Conservation (phyloP, 2,888 invertebrate genomes). For the Acrobasis consociella region DNA sequence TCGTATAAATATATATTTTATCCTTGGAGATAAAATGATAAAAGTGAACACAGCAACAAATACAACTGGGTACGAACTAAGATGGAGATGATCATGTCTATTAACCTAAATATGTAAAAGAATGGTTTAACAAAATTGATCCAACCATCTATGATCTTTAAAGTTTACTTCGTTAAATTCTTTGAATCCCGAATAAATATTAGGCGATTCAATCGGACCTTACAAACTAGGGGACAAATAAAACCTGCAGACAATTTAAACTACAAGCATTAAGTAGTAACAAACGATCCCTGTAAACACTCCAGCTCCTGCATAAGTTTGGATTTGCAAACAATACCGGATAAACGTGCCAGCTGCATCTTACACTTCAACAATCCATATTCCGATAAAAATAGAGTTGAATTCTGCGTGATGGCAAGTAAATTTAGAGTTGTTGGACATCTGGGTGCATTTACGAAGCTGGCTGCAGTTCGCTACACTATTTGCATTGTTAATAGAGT, state of each 20-base stretch:
- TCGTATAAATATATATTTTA: too few relatives aligned
- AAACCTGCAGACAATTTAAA: constrained; percentile 60
- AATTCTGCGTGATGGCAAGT: constrained; percentile 24
- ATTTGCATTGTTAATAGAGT: constrained; percentile 76
- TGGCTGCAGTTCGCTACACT: constrained; percentile 59
- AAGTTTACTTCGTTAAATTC: not conserved
- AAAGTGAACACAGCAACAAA: too few relatives aligned
- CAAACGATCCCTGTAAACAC: constrained; percentile 72
- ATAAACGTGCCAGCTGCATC: constrained; percentile 48
- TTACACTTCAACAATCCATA: constrained; percentile 30
- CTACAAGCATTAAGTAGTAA: constrained; percentile 68
- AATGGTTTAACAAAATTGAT: too few relatives aligned
- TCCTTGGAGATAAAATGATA: too few relatives aligned
- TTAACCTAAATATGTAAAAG: too few relatives aligned
- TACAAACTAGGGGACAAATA: constrained; percentile 36
- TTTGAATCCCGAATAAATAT: constrained; percentile 9
- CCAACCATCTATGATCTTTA: not conserved
- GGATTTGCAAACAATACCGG: constrained; percentile 69
- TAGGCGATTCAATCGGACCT: constrained; percentile 10
- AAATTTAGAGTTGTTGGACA: constrained; percentile 36
- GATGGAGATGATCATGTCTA: too few relatives aligned
- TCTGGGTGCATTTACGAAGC: constrained; percentile 65
- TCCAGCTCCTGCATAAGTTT: constrained; percentile 68
- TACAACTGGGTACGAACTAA: too few relatives aligned
- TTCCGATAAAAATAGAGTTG: constrained; percentile 26